Evolutionary conservation across 2,113 vertebrate species (phyloP).

Genomic region (Ciconia boyciana): DNA sequence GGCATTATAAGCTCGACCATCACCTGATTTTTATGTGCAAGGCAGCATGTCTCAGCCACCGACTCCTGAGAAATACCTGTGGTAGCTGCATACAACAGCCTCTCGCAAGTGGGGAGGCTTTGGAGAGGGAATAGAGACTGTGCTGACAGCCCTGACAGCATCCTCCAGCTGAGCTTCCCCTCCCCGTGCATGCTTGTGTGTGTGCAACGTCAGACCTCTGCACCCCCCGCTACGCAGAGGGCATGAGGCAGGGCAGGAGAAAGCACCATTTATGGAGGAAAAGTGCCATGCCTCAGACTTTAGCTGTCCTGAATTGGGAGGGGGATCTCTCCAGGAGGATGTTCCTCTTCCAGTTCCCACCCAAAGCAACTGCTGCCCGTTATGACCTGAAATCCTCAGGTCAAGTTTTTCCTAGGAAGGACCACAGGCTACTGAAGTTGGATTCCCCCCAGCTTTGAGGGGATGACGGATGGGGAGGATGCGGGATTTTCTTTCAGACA

Average conservation of each 20-base stretch:
- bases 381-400: background rate
- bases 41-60: background rate
- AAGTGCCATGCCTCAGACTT: background rate
- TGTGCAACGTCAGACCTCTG: background rate
- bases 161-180: background rate
- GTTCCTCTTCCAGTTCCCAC: background rate
- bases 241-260: background rate
- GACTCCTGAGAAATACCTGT: background rate
- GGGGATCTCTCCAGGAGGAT: background rate
- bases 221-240: too few relatives aligned
- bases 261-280: background rate
- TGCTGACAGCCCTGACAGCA: background rate
- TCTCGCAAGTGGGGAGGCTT: background rate
- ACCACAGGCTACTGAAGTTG: background rate
- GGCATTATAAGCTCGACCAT: background rate
- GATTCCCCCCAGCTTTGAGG: background rate
- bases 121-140: background rate
- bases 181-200: accelerated
- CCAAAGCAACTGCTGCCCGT: background rate
- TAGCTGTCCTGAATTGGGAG: background rate
- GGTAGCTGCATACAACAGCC: background rate
- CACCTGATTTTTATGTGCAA: background rate
- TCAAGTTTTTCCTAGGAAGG: background rate
- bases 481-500: background rate
- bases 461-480: background rate